Evolutionary conservation across 2,888 invertebrate species (phyloP), one percentile per base, ranked within the genome.

Genomic region (Ormia ochracea): DNA sequence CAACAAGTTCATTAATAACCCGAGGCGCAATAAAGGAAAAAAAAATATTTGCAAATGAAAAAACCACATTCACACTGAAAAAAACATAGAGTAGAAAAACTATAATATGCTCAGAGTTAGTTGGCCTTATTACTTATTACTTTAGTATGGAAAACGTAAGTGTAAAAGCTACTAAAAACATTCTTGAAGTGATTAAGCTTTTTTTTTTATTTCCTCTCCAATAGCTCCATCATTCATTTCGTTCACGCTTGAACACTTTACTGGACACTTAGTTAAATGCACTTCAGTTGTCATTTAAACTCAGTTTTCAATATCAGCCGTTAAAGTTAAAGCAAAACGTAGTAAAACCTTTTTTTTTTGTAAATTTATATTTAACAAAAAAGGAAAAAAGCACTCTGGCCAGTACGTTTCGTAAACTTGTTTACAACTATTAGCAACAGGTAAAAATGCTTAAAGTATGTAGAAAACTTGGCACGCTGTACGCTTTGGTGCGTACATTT

Each of bases 1-100:
- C 41, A 78, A 78, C 79, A 79, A 65, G 74, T 70, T 79, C 79
- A 79, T 70, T 70, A 79, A 75, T 74, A 79, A 79, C 65, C 74
- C 50, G 58, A 70, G 74, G 74, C 74, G 70, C 58, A 75, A 28
- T 74, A 33, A 26, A 61, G 10, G 9, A 36, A 26, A 41, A 1
- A 7, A 33, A 41, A 14, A 59, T 36, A 36, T 33, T 33, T 58
- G 17, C 2, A 31, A 43, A 31, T 10, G 5, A 23, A 45, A 61
- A 65, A 50, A n/a, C n/a, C 19, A 19, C n/a, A 14, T 61, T 50
- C 3, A 59, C 58, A 58, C 58, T 41, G 14, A 9, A 21, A 26
- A 31, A 7, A 19, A 21, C 2, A 12, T 5, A 12, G 36, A 36
- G 23, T 12, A n/a, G 1, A 4, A 38, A 38, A 2, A 17, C 2